Evolutionary conservation across 2,113 vertebrate genomes (phyloP), one percentile per base, ranked within the genome.

Genomic region (Perccottus glenii): DNA sequence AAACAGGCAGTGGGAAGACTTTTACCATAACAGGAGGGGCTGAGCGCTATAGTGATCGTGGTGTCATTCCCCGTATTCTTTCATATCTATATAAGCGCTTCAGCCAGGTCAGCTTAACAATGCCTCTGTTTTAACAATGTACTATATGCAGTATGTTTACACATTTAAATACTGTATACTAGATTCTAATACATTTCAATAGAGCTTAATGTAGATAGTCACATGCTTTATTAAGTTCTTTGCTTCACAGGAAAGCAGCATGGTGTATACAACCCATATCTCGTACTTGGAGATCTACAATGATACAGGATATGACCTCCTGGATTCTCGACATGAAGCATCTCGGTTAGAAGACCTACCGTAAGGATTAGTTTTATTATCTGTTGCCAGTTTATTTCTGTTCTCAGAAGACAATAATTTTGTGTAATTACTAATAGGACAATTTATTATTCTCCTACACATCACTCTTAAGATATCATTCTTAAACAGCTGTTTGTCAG

Each of bases 261-360:
- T 94, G 89, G 82, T 95, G 6, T 97, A 96, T 47, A 96, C 93
- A 64, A 93, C 92, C 14, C 94, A 95, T 47, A 90, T 99, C 83
- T 99, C 98, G 67, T 99, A 99, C 84, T 92, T 99, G 88, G 97
- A 99, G 92, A 96, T 99, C 87, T 99, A 99, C 90, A 99, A 99
- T 52, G 97, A 99, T 81, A 91, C 93, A 82, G 96, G 97, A 83
- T 99, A 96, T 32, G 97, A 99, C 86, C 93, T 99, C 5, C 83
- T 99, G 79, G 93, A 98, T 80, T 94, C 96, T 75, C 92, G 90
- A 62, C 93, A 96, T 0, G 94, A 98, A 87, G 93, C 94, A 52
- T 96, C 94, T 76, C 90, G 80, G 69, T 75, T 98, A 84, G 96
- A 99, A 89, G 96, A 99, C 60, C 91, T 98, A 75, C 95, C 94